Conservation (phyloP, 2,888 invertebrate species). For the Drosophila neonasuta region DNA sequence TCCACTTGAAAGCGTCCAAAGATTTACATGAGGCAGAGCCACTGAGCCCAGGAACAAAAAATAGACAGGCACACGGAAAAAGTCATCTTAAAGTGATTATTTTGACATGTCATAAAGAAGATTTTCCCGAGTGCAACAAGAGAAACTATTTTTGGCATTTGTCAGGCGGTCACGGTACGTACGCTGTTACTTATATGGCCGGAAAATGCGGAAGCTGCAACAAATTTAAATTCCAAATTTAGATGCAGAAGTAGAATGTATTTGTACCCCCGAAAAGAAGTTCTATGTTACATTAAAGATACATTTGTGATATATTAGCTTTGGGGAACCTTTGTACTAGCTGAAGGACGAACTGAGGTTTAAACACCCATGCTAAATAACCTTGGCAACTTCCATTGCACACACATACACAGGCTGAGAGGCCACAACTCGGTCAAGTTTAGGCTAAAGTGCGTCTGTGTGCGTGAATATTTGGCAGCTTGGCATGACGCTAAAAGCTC, state of each 20-base stretch:
- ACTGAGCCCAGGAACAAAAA: constrained; percentile 6
- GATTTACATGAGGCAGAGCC: constrained; percentile 29
- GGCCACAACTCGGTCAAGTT: constrained; percentile 67
- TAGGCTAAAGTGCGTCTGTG: constrained; percentile 45
- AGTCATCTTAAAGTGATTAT: constrained; percentile 46
- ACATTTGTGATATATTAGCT: neutral
- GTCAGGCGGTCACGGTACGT: constrained; percentile 25
- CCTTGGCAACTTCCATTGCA: constrained; percentile 44
- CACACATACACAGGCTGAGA: constrained; percentile 5
- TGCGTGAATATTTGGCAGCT: constrained; percentile 22
- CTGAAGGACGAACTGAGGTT: constrained; percentile 21
- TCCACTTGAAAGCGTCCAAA: constrained; percentile 36
- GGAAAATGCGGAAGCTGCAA: constrained; percentile 43
- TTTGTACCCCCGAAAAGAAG: neutral
- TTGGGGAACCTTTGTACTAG: neutral
- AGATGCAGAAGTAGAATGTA: constrained; percentile 1
- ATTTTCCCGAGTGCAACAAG: constrained; percentile 18
- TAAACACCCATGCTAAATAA: constrained; percentile 1
- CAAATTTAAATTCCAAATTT: constrained; percentile 32
- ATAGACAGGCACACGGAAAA: constrained; percentile 18
- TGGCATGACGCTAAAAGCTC: constrained; percentile 38
- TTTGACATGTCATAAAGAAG: constrained; percentile 45
- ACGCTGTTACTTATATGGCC: constrained; percentile 17
- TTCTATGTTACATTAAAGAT: neutral
- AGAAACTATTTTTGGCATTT: constrained; percentile 45